Evolutionary conservation across 2,113 vertebrate species (phyloP).

Genomic region (Myrmecophaga tridactyla): DNA sequence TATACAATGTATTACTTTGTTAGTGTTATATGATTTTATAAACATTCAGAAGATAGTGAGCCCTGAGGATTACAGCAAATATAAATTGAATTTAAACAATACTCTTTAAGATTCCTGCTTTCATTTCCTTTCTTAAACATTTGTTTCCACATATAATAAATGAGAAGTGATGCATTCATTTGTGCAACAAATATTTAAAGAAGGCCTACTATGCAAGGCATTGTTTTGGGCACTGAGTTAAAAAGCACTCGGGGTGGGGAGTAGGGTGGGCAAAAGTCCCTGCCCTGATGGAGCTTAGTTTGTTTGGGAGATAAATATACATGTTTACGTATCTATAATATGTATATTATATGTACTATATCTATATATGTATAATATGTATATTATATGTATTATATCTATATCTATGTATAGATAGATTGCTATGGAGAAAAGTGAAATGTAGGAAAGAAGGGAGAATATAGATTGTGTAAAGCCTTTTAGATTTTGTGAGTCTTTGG

Average conservation of each 20-base stretch:
- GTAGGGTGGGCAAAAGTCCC: neutral
- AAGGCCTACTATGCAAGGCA: neutral
- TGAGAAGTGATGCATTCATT: neutral
- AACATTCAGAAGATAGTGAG: slow-evolving; percentile 14
- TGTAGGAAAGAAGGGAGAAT: neutral
- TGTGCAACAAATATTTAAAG: neutral
- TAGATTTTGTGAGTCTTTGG: neutral
- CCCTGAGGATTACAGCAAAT: neutral
- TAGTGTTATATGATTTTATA: neutral
- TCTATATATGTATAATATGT: too few species aligned
- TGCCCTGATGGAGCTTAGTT: neutral
- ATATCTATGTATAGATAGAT: too few species aligned
- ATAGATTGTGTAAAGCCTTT: neutral
- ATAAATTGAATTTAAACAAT: neutral
- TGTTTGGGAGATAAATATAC: neutral
- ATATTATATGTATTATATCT: too few species aligned
- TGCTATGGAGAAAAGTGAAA: neutral
- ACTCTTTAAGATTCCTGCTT: neutral
- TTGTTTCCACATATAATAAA: neutral
- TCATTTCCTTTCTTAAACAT: neutral
- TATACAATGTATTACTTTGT: neutral
- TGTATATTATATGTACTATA: too few species aligned
- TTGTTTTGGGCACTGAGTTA: neutral
- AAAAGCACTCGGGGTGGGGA: neutral
- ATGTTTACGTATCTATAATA: too few species aligned